Conservation (phyloP, 2,113 vertebrate species). For the Leucopsar rothschildi region DNA sequence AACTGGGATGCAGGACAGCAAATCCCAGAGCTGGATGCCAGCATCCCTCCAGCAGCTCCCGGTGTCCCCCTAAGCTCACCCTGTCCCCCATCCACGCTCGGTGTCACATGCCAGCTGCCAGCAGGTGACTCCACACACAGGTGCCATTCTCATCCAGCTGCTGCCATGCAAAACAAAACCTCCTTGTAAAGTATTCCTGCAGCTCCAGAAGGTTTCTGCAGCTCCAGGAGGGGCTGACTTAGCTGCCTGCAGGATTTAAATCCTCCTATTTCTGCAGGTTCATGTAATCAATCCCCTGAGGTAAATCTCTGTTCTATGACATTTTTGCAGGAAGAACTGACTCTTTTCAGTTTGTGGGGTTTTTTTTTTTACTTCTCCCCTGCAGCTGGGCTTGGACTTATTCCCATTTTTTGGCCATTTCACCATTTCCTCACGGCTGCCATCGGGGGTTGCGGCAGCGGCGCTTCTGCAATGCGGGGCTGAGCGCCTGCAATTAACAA, state of each 20-base stretch:
- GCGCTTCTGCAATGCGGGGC: background rate
- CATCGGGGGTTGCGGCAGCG: background rate
- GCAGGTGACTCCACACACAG: background rate
- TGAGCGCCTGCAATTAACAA: accelerated
- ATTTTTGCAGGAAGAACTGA: background rate
- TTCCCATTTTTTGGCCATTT: background rate
- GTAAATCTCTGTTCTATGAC: accelerated
- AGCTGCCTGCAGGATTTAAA: background rate
- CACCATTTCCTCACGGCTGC: background rate
- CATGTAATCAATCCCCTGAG: background rate
- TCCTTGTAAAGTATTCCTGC: background rate
- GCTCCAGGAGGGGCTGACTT: background rate
- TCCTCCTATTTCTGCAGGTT: background rate
- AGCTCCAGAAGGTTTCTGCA: background rate
- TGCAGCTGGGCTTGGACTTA: background rate
- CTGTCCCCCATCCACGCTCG: accelerated
- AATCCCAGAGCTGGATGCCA: background rate
- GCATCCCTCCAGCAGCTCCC: background rate
- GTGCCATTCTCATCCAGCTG: background rate
- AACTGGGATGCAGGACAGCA: background rate
- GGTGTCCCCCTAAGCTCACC: accelerated
- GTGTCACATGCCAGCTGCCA: accelerated
- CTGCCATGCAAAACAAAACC: background rate
- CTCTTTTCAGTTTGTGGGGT: background rate
- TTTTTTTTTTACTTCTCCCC: background rate